A percentile compares a stretch with the other conserved stretches of the same genome.
Conservation (phyloP, 2,797 vertebrate genomes). For the Pseudomugil gertrudae region DNA sequence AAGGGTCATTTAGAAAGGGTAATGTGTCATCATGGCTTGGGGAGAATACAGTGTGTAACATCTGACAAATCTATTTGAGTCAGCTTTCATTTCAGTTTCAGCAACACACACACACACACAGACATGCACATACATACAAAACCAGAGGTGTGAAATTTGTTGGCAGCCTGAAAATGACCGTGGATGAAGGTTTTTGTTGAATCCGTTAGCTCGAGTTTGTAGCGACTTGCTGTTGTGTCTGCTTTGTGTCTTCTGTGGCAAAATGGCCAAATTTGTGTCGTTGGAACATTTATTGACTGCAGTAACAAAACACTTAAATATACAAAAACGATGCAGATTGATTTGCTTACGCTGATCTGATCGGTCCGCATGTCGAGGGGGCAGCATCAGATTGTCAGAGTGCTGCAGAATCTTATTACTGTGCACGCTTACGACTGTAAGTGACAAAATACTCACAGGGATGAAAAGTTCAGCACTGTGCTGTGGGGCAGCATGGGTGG, state of each 20-base stretch:
- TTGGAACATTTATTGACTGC: neutral
- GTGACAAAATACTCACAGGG: constrained; percentile 35
- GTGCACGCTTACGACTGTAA: neutral
- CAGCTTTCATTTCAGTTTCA: constrained; percentile 27
- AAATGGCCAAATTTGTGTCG: constrained; percentile 9
- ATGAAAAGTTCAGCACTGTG: constrained; percentile 26
- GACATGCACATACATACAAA: neutral
- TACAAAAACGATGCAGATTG: constrained; percentile 8
- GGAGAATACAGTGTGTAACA: constrained; percentile 5
- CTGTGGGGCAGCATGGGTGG: constrained; percentile 8
- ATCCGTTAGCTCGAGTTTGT: neutral
- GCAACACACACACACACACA: neutral
- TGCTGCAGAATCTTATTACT: constrained; percentile 10
- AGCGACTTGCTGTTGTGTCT: constrained; percentile 18
- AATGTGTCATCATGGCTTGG: constrained; percentile 3
- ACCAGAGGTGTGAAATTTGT: constrained; percentile 45
- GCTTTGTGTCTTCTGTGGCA: neutral
- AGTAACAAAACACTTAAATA: constrained; percentile 4
- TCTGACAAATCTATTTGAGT: constrained; percentile 38
- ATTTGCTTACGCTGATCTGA: neutral
- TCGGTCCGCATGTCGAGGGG: neutral
- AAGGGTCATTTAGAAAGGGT: constrained; percentile 6
- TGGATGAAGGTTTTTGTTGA: constrained; percentile 1
- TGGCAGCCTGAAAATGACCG: constrained; percentile 37
- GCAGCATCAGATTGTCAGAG: neutral